These are phyloP conservation scores for Leptopilina myrica DNA, from an alignment of 2,888 invertebrate genomes.

Conservation along the genomic window DNA sequence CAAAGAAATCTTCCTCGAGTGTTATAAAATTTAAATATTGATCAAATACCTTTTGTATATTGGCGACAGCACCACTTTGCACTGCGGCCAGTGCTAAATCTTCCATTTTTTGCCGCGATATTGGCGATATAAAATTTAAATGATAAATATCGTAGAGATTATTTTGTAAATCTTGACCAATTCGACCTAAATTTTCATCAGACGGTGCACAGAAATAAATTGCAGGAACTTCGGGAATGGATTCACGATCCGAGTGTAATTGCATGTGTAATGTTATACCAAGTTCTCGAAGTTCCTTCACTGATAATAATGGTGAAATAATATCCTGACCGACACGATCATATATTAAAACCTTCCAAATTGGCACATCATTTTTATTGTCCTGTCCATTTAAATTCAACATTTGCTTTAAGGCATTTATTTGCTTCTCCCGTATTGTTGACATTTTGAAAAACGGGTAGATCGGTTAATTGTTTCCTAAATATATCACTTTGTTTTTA, in stretches of 20 bases:
- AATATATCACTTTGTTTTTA: neutral
- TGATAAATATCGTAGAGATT: conserved; percentile 96
- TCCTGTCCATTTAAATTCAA: conserved; percentile 92
- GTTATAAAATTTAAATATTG: conserved; percentile 99
- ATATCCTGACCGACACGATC: conserved; percentile 98
- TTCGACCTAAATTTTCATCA: conserved; percentile 96
- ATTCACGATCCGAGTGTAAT: conserved; percentile 90
- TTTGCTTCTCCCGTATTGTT: conserved; percentile 84
- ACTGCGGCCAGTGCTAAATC: conserved; percentile 95
- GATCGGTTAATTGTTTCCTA: too few relatives aligned
- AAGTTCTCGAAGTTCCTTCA: conserved; percentile 95
- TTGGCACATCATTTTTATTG: conserved; percentile 89
- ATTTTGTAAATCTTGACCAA: conserved; percentile 92
- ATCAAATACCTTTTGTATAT: conserved; percentile 96
- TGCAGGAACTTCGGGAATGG: conserved; percentile 99
- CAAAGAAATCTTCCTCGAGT: conserved; percentile 98
- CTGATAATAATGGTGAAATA: conserved; percentile 96
- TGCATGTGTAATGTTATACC: conserved; percentile 99
- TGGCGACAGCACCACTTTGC: conserved; percentile 92
- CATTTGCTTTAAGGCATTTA: conserved; percentile 97
- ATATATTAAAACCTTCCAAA: conserved; percentile 97
- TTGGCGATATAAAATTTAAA: conserved; percentile 97
- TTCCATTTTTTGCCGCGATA: conserved; percentile 94
- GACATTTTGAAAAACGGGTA: conserved; percentile 77
- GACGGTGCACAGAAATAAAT: conserved; percentile 98